Percentiles rank a stretch among this genome's conserved stretches.
Conservation (phyloP, 2,797 vertebrate species). For the Microctenopoma stevenorrisi region DNA sequence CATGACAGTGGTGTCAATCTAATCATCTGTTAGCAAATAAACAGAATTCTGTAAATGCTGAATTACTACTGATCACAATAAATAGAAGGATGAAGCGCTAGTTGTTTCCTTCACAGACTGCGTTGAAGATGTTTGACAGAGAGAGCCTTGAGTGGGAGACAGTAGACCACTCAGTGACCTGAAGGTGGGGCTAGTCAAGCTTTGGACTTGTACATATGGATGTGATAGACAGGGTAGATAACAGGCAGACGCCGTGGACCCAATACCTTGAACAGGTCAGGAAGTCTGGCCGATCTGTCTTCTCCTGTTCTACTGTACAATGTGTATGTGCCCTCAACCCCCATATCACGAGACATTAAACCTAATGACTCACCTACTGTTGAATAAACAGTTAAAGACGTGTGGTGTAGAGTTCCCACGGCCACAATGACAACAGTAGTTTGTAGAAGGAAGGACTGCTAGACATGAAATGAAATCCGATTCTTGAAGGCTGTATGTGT, state of each 20-base stretch:
- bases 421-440: neutral
- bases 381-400: slow-evolving; percentile 6
- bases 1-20: neutral
- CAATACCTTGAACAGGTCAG: slow-evolving; percentile 76
- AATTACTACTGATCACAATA: neutral
- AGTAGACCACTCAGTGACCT: slow-evolving; percentile 47
- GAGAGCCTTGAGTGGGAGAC: slow-evolving; percentile 3
- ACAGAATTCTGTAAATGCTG: neutral
- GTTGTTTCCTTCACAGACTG: neutral
- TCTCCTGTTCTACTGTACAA: slow-evolving; percentile 66
- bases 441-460: neutral
- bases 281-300: slow-evolving; percentile 76
- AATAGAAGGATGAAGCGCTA: neutral
- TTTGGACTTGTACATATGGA: slow-evolving; percentile 80
- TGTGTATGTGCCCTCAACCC: slow-evolving; percentile 27
- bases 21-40: neutral
- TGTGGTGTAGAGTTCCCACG: slow-evolving; percentile 13
- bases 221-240: slow-evolving; percentile 84
- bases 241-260: slow-evolving; percentile 85
- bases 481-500: slow-evolving; percentile 13
- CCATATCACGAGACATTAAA: slow-evolving; percentile 47
- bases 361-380: slow-evolving; percentile 31
- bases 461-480: slow-evolving; percentile 18
- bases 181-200: slow-evolving; percentile 37
- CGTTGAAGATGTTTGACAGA: slow-evolving; percentile 19